Evolutionary conservation across 2,797 vertebrate genomes (phyloP), one percentile per base, ranked within the genome.

Genomic region (Crax fasciolata): DNA sequence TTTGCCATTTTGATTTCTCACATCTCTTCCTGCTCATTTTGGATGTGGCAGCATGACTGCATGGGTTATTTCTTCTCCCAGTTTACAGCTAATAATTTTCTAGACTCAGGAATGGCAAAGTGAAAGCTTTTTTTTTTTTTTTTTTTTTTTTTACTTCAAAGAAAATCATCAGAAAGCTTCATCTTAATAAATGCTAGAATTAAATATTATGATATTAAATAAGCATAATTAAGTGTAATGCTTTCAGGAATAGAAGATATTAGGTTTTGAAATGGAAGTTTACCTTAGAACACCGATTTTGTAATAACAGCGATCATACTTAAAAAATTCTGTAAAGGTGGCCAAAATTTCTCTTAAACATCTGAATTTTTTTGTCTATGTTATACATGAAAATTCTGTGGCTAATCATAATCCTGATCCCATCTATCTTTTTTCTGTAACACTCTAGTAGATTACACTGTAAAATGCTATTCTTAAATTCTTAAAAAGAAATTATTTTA

Each of bases 401-500:
- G 52, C 15, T 67, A 74, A 48, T 71, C 23, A 12, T 63, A 66
- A 63, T 66, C 16, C 6, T n/a, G 2, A 6, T 59, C 20, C 32
- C 18, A 59, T 49, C 24, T 74, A 23, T 65, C 7, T 76, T 72
- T 75, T 65, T 73, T 59, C 11, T 54, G 3, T 46, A 18, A 73
- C 27, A 38, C 8, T 28, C 1, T 57, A 73, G n/a, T 59, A 49
- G 2, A 4, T 1, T 13, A 78, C 14, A 58, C 21, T 61, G 3
- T 48, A 54, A 70, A 71, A 52, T 24, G n/a, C 48, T 77, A n/a
- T 51, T 90, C 24, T 57, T 46, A 87, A 97, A 72, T 39, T 91
- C 28, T 87, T 94, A 93, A 88, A 85, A 91, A 71, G 41, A 39
- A 93, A 84, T 91, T 77, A 0, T 77, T 94, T 90, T 57, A 70